Evolutionary conservation across 1,140 invertebrate genomes (phyloP).

Genomic region (Carcinoscorpius rotundicauda): DNA sequence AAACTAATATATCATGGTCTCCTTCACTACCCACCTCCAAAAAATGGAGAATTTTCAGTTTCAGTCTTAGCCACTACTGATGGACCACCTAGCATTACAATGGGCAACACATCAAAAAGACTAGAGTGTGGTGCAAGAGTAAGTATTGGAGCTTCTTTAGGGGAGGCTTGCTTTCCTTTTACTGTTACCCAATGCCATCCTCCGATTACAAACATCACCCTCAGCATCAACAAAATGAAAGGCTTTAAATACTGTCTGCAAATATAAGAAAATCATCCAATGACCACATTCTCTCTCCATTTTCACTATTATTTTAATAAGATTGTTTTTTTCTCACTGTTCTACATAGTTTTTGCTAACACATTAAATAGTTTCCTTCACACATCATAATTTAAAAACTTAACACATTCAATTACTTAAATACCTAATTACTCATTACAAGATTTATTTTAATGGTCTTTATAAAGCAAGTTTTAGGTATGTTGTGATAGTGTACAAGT

Average conservation of each 20-base stretch:
- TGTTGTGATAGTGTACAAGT: too few relatives aligned
- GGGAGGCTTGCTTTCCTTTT: conserved; percentile 48
- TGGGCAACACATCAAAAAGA: conserved; percentile 74
- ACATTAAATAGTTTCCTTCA: too few relatives aligned
- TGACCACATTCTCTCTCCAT: too few relatives aligned
- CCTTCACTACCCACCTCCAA: conserved; percentile 58
- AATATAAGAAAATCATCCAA: not conserved
- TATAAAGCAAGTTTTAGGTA: too few relatives aligned
- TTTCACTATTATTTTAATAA: too few relatives aligned
- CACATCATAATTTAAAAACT: too few relatives aligned
- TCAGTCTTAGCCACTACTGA: conserved; percentile 79
- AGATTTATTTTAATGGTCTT: too few relatives aligned
- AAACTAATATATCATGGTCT: not conserved
- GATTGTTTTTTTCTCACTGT: too few relatives aligned
- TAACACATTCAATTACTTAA: too few relatives aligned
- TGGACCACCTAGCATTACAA: conserved; percentile 63
- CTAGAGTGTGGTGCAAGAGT: conserved; percentile 81
- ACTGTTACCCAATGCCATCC: conserved; percentile 63
- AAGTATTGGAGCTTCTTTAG: conserved; percentile 65
- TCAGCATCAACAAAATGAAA: conserved; percentile 41
- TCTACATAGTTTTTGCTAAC: too few relatives aligned
- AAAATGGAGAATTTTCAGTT: conserved; percentile 59
- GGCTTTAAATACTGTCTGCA: conserved; percentile 8
- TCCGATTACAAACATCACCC: conserved; percentile 58
- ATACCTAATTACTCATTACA: too few relatives aligned